Conservation (phyloP, 2,888 invertebrate species). For the Monopis laevigella region DNA sequence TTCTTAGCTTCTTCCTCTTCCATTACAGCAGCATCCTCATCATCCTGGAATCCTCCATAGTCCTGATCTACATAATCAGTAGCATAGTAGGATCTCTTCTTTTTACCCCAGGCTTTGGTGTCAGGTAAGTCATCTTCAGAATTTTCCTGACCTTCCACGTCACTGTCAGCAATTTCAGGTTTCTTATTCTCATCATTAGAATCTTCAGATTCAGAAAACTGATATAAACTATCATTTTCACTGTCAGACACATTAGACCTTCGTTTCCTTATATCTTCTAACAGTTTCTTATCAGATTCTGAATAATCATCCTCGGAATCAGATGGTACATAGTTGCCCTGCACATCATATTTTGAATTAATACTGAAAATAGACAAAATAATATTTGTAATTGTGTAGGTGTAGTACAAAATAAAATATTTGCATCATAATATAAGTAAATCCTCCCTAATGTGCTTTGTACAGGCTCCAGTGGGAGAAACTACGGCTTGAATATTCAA, state of each 20-base stretch:
- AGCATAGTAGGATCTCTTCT: conserved; percentile 80
- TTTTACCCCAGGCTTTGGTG: conserved; percentile 89
- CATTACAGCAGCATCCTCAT: conserved; percentile 75
- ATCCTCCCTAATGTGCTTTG: too few relatives aligned
- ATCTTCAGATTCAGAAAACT: conserved; percentile 62
- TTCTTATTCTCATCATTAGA: conserved; percentile 53
- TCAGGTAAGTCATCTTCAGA: conserved; percentile 78
- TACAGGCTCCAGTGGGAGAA: too few relatives aligned
- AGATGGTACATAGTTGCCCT: conserved; percentile 70
- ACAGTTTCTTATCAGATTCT: conserved; percentile 69
- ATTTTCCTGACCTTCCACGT: conserved; percentile 79
- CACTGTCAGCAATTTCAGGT: conserved; percentile 70
- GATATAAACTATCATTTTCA: conserved; percentile 71
- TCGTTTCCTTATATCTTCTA: conserved; percentile 68
- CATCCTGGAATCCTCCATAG: conserved; percentile 77
- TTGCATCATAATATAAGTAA: too few relatives aligned
- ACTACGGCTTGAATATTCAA: too few relatives aligned
- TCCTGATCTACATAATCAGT: conserved; percentile 92
- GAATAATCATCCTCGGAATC: conserved; percentile 80
- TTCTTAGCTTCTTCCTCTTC: conserved; percentile 87
- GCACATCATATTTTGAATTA: conserved; percentile 43
- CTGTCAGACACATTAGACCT: conserved; percentile 61
- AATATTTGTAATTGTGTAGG: too few relatives aligned
- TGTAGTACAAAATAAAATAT: too few relatives aligned
- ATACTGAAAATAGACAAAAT: too few relatives aligned